Base-by-base conservation (phyloP, 2,888 invertebrate species). In the Drosophila colorata region DNA sequence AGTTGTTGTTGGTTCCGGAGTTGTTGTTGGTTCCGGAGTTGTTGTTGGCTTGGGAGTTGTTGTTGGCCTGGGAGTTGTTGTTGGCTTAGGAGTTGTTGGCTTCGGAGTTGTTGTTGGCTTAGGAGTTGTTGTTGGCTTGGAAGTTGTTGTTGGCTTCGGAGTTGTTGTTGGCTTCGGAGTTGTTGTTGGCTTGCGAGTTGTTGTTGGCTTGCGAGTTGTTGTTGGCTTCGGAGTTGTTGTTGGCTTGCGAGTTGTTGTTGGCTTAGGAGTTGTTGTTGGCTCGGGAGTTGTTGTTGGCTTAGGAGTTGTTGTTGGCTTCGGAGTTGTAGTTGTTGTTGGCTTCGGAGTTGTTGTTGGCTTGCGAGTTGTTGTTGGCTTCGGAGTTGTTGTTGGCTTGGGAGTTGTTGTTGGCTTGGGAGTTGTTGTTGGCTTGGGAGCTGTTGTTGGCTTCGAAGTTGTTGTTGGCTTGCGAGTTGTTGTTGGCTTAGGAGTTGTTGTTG, bases 381-480 rank as follows among this genome's bases (percentile, higher is more conserved):
- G 6, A 4, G 46, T 25, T 48, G 67, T 51, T 16, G 46, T 44
- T 9, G 60, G n/a, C 2, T 14, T 35, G 0, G n/a, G 20, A 20
- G 57, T 49, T 7, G 63, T 14, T 20, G 60, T 23, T 23, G 37
- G n/a, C 4, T 43, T 40, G 4, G 25, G 3, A 4, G 46, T 25
- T 48, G 68, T 51, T 16, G 69, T 57, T 14, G 59, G 46, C 38
- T 37, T 60, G 2, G 44, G 9, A 11, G 63, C 33, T 16, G 35
- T 13, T 0, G 61, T 16, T n/a, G 52, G 51, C n/a, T 57, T 38
- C 0, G 41, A 4, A 4, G 40, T 11, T 7, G 47, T 63, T 46
- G 40, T 4, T 20, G 55, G 2, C 4, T 23, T 9, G 0, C n/a
- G n/a, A n/a, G n/a, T n/a, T n/a, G 63, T 49, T 0, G 58, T 41